Evolutionary conservation across 2,113 vertebrate species (phyloP).

Genomic region (Amia ocellicauda): DNA sequence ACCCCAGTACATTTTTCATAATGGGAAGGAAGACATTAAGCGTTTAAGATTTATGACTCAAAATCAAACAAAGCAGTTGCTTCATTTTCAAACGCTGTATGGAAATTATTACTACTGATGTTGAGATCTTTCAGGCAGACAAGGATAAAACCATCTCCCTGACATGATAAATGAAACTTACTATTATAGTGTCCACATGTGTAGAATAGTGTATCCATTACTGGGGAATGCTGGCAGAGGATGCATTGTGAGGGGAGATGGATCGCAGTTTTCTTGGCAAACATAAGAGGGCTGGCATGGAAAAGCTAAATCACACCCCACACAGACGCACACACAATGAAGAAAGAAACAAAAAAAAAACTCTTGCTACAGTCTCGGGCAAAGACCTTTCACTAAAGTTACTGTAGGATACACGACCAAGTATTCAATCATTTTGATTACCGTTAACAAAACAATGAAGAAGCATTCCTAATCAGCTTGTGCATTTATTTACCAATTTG

Average conservation of each 20-base stretch:
- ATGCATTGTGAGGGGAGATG: neutral
- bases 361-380: neutral
- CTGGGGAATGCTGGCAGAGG: neutral
- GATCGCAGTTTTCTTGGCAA: slow-evolving; percentile 4
- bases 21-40: neutral
- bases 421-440: neutral
- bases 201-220: neutral
- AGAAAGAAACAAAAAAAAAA: neutral
- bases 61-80: neutral
- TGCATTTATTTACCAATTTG: neutral
- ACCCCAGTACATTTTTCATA: neutral
- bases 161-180: neutral
- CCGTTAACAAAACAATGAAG: neutral
- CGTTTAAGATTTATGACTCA: neutral
- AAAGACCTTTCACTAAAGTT: too few relatives aligned
- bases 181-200: neutral
- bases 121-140: neutral
- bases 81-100: neutral
- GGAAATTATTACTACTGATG: neutral
- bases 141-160: neutral
- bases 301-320: neutral
- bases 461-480: neutral
- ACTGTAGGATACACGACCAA: too few relatives aligned
- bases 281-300: neutral
- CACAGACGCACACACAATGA: neutral